Evolutionary conservation across 2,113 vertebrate species (phyloP).

Genomic region (Neotoma lepida): DNA sequence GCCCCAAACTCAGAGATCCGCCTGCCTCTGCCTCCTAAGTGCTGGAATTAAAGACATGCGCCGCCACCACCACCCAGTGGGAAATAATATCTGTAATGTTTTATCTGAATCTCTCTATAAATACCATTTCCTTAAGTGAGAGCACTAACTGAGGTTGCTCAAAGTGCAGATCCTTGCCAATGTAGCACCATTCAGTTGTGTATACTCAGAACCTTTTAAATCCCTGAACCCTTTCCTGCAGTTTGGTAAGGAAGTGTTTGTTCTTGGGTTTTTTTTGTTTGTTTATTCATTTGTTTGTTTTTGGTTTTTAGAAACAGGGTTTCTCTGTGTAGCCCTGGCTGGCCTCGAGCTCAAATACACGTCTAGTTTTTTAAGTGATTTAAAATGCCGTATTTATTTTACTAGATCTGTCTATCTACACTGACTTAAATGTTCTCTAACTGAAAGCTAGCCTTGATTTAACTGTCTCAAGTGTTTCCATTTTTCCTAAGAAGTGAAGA

Average conservation of each 20-base stretch:
- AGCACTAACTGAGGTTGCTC: not conserved
- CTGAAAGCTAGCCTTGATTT: not conserved
- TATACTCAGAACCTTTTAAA: not conserved
- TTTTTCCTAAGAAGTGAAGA: constrained; percentile 7
- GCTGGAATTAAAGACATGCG: not conserved
- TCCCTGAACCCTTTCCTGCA: not conserved
- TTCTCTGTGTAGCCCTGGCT: not conserved
- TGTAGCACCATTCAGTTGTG: not conserved
- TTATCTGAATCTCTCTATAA: constrained; percentile 47
- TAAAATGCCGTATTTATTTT: not conserved
- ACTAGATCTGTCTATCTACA: not conserved
- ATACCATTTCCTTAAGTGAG: constrained; percentile 40
- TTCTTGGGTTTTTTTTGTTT: not conserved
- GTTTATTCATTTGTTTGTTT: not conserved
- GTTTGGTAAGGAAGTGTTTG: constrained; percentile 24
- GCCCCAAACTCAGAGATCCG: not conserved
- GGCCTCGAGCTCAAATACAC: not conserved
- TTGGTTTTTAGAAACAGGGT: not conserved
- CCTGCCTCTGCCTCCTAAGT: not conserved
- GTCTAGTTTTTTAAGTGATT: not conserved
- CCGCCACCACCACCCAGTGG: not conserved
- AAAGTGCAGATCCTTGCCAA: not conserved
- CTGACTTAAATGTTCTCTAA: constrained; percentile 20
- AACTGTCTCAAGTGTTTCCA: not conserved
- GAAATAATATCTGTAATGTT: not conserved